phyloP scores from a whole-genome alignment of 2,113 vertebrate species.

The Manacus vitellinus region DNA sequence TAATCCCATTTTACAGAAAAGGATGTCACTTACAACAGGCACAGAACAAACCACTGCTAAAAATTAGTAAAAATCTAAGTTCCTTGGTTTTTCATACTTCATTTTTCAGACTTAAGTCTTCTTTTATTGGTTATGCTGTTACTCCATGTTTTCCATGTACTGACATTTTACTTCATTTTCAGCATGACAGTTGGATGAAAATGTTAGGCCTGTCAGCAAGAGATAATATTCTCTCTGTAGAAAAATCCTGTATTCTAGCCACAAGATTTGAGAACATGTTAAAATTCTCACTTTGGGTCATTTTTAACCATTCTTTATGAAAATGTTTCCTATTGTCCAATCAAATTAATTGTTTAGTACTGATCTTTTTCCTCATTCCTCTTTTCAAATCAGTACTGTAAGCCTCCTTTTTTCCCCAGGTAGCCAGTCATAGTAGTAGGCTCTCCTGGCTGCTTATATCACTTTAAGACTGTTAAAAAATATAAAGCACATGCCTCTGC shows the following conservation, averaged over 20 bases:
- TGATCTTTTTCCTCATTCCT: neutral
- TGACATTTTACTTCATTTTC: neutral
- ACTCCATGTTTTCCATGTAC: neutral
- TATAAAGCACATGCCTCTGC: neutral
- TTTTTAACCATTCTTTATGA: neutral
- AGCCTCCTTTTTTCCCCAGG: neutral
- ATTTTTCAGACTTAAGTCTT: neutral
- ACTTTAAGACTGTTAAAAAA: neutral
- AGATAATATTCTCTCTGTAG: neutral
- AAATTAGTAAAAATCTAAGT: neutral
- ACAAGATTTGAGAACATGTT: neutral
- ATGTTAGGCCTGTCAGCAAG: neutral
- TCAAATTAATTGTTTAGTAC: neutral
- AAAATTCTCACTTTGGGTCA: neutral
- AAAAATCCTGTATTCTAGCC: neutral
- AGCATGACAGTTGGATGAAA: neutral
- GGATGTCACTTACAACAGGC: fast-evolving
- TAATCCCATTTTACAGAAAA: neutral
- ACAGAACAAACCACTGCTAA: neutral
- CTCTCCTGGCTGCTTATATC: neutral
- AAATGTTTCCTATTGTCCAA: neutral
- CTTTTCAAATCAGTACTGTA: neutral
- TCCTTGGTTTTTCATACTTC: neutral
- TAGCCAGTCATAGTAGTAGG: neutral
- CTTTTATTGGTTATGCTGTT: neutral